Evolutionary conservation across 2,113 vertebrate genomes (phyloP), one percentile per base, ranked within the genome.

Genomic region (Nesoenas mayeri): DNA sequence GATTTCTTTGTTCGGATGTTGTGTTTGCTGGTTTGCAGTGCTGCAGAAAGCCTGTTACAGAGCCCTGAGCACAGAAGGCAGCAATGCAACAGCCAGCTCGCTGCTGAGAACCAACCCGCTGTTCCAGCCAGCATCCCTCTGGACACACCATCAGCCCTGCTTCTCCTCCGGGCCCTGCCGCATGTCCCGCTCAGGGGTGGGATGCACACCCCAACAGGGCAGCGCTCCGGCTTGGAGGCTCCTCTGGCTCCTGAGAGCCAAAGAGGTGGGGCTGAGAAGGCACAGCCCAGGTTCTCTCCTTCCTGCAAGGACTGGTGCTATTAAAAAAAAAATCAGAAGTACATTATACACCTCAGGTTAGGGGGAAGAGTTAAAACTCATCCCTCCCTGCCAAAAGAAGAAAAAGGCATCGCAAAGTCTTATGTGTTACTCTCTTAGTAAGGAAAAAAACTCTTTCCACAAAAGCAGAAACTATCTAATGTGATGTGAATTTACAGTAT

Each of bases 101-200:
- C 5, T 28, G 48, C 67, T 2, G 2, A 67, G 14, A 64, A 62
- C 74, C 66, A 75, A 82, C 65, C 12, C 13, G 1, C 15, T 9
- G 1, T 13, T 42, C 12, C 66, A 69, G 79, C 66, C 21, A 29
- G 57, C 36, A n/a, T 58, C 47, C 22, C 4, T 3, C 53, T 6
- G 1, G 40, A 69, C 44, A 10, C 1, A 1, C 44, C 5, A 1
- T 2, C 5, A 1, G 20, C 5, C 9, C 44, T 42, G 34, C 62
- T 48, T 3, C 38, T 69, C 31, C 40, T 70, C 44, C 1, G 10
- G 20, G 11, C 5, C 15, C 31, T 5, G 4, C 26, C 0, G 1
- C 26, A 28, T 0, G 1, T 66, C 47, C n/a, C 1, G 0, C 34
- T 16, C 3, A 2, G 16, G n/a, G 78, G 21, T 32, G 38, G 54